Percentiles rank a stretch among this genome's conserved stretches.
Conservation (phyloP, 1,140 invertebrate genomes). For the Calephelis virginiensis region DNA sequence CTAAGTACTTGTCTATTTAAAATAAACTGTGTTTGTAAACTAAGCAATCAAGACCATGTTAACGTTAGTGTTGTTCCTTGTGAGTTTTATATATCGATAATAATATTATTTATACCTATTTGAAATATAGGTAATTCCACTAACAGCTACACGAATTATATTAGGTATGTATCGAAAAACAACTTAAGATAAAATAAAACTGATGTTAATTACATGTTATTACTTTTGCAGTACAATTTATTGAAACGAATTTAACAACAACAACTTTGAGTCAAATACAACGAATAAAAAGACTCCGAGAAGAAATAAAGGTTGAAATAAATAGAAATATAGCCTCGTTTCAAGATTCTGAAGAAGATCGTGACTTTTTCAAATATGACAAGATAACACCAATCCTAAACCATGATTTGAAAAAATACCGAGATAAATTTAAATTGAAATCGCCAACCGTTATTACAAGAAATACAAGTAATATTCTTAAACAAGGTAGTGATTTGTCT, state of each 20-base stretch:
- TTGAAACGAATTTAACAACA: conserved; percentile 14
- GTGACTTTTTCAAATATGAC: conserved; percentile 25
- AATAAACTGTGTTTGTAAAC: too few species aligned
- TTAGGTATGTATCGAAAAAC: too few species aligned
- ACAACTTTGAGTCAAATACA: conserved; percentile 23
- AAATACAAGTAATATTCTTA: conserved; percentile 22
- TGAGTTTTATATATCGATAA: too few species aligned
- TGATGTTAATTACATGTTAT: background rate
- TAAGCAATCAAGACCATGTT: too few species aligned
- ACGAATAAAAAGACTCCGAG: conserved; percentile 28
- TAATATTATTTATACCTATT: too few species aligned
- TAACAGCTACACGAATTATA: too few species aligned
- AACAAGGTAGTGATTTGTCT: background rate
- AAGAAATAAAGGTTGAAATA: conserved; percentile 30
- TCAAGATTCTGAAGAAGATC: conserved; percentile 11
- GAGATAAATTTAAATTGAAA: conserved; percentile 21
- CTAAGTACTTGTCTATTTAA: too few species aligned
- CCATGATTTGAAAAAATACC: conserved; percentile 19
- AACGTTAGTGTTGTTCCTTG: too few species aligned
- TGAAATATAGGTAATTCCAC: too few species aligned
- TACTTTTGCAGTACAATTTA: conserved; percentile 3
- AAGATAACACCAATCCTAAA: conserved; percentile 35
- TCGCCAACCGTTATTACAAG: conserved; percentile 7
- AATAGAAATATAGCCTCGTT: conserved; percentile 10
- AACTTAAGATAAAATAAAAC: background rate